Conservation (phyloP, 2,888 invertebrate species). For the Protophormia terraenovae region DNA sequence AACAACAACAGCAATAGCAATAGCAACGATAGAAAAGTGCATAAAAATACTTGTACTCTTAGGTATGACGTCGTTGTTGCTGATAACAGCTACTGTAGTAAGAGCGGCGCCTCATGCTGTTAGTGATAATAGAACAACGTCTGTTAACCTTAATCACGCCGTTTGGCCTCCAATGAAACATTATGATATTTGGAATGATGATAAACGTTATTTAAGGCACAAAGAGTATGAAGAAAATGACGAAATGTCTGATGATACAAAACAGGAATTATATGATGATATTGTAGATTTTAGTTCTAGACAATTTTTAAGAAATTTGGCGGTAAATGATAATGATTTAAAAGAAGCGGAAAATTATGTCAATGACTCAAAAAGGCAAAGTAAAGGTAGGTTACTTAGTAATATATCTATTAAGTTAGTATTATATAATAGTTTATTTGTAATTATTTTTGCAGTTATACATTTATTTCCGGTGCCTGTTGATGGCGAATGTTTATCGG, state of each 20-base stretch:
- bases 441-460: constrained; percentile 85
- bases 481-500: constrained; percentile 89
- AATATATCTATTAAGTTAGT: background rate
- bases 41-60: constrained; percentile 19
- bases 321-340: constrained; percentile 20
- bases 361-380: constrained; percentile 17
- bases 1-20: too few species aligned
- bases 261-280: constrained; percentile 24
- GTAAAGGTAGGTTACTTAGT: constrained; percentile 36
- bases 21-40: too few species aligned
- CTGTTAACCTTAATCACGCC: constrained; percentile 59
- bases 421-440: too few species aligned
- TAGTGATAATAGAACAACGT: constrained; percentile 42
- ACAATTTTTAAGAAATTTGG: background rate
- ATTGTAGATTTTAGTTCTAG: background rate
- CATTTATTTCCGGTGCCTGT: constrained; percentile 93
- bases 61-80: constrained; percentile 8
- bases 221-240: constrained; percentile 20
- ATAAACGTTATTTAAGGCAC: constrained; percentile 37
- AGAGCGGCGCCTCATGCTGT: constrained; percentile 57
- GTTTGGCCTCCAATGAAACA: constrained; percentile 78
- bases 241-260: constrained; percentile 3
- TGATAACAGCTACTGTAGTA: constrained; percentile 33
- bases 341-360: background rate
- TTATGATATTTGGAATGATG: constrained; percentile 79